A percentile compares a stretch with the other conserved stretches of the same genome.
Evolutionary conservation across 1,140 invertebrate species (phyloP).

Genomic region (Ptiloglossa arizonensis): DNA sequence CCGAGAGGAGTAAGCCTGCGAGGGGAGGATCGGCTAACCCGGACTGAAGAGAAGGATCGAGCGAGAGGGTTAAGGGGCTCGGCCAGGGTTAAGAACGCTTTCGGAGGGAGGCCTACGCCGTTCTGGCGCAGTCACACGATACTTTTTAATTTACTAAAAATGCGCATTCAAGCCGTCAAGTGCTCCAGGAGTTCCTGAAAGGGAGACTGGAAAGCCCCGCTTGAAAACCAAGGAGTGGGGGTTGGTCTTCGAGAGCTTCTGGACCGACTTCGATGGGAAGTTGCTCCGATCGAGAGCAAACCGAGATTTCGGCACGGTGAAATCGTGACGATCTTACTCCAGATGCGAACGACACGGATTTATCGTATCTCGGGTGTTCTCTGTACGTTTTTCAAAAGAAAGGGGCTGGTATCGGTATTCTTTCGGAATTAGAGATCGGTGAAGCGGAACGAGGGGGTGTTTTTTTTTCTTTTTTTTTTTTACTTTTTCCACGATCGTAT

Average conservation of each 20-base stretch:
- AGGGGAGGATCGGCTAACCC: conserved; percentile 46
- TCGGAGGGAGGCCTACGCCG: conserved; percentile 68
- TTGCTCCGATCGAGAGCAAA: conserved; percentile 25
- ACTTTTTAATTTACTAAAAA: conserved; percentile 82
- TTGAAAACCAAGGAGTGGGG: too few relatives aligned
- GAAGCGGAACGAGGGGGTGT: conserved; percentile 12
- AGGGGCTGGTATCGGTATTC: too few relatives aligned
- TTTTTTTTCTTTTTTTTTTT: too few relatives aligned
- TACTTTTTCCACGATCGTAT: not conserved
- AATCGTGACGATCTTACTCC: conserved; percentile 62
- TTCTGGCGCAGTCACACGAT: conserved; percentile 79
- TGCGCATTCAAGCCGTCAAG: conserved; percentile 78
- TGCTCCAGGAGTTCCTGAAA: conserved; percentile 58
- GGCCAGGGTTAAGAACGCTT: conserved; percentile 76
- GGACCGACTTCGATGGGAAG: conserved; percentile 73
- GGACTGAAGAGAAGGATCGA: conserved; percentile 31
- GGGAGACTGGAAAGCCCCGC: conserved; percentile 42
- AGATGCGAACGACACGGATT: conserved; percentile 77
- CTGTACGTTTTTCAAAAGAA: too few relatives aligned
- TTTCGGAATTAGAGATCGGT: conserved; percentile 31
- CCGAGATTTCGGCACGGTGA: conserved; percentile 41
- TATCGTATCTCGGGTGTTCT: conserved; percentile 56
- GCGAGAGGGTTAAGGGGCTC: conserved; percentile 71
- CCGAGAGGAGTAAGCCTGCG: conserved; percentile 45
- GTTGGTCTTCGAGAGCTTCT: conserved; percentile 59